A percentile compares a stretch with the other conserved stretches of the same genome.
Conservation (phyloP, 2,113 vertebrate genomes). For the Chaetodon auriga region DNA sequence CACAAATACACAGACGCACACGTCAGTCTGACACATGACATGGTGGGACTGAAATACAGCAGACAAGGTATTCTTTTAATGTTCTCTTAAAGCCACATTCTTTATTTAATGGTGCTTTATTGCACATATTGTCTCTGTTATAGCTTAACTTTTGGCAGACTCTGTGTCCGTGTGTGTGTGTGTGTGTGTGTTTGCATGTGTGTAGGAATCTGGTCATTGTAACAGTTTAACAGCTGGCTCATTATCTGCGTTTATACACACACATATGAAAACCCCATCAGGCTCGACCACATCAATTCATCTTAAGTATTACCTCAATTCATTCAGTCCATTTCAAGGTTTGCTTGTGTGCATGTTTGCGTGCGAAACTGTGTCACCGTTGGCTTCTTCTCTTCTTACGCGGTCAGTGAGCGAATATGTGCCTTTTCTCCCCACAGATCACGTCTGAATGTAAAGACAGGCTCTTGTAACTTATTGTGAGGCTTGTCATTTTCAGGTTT, state of each 20-base stretch:
- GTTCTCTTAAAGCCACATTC: conserved; percentile 60
- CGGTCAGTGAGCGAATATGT: conserved; percentile 10
- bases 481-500: conserved; percentile 6
- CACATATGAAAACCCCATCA: conserved; percentile 60
- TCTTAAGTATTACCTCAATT: conserved; percentile 47
- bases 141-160: conserved; percentile 49
- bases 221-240: conserved; percentile 67
- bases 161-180: conserved; percentile 9
- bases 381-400: neutral
- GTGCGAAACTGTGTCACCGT: neutral
- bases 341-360: conserved; percentile 30
- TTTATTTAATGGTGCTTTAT: conserved; percentile 54
- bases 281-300: conserved; percentile 64
- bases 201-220: conserved; percentile 61
- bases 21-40: conserved; percentile 55
- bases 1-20: conserved; percentile 47
- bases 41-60: conserved; percentile 63
- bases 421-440: conserved; percentile 27
- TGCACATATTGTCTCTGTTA: conserved; percentile 75
- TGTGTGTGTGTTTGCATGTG: conserved; percentile 14
- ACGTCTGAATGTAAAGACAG: conserved; percentile 24
- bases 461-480: neutral
- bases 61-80: conserved; percentile 72
- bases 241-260: conserved; percentile 64
- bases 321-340: conserved; percentile 33